Evolutionary conservation across 1,140 invertebrate genomes (phyloP).

Genomic region (Oedothorax gibbosus): DNA sequence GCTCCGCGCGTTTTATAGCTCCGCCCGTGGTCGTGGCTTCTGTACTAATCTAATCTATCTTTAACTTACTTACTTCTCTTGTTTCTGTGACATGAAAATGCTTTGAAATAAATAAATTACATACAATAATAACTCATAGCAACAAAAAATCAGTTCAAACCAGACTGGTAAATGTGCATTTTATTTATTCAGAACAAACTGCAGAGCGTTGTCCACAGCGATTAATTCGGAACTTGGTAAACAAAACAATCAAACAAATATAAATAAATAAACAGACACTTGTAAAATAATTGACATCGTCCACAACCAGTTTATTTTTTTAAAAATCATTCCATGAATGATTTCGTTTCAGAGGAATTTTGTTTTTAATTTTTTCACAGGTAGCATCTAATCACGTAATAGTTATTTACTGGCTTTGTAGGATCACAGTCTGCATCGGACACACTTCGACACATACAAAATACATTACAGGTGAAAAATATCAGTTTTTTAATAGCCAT

Average conservation of each 20-base stretch:
- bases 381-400: conserved; percentile 39
- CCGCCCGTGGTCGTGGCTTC: too few relatives aligned
- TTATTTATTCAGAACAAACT: conserved; percentile 59
- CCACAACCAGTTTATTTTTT: conserved; percentile 52
- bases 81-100: not conserved
- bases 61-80: too few relatives aligned
- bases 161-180: conserved; percentile 50
- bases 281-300: conserved; percentile 45
- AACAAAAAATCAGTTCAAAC: conserved; percentile 11
- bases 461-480: conserved; percentile 56
- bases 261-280: conserved; percentile 38
- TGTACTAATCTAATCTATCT: too few relatives aligned
- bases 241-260: conserved; percentile 45
- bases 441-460: conserved; percentile 51
- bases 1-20: too few relatives aligned
- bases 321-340: conserved; percentile 26
- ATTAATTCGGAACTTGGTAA: conserved; percentile 51
- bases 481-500: conserved; percentile 46
- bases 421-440: conserved; percentile 56
- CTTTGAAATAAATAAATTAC: not conserved
- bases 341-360: conserved; percentile 25
- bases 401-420: conserved; percentile 55
- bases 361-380: conserved; percentile 17
- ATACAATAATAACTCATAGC: conserved; percentile 4
- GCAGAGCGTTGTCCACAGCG: conserved; percentile 27